phyloP scores from a whole-genome alignment of 1,140 invertebrate species.

The Diachasma alloeum region DNA sequence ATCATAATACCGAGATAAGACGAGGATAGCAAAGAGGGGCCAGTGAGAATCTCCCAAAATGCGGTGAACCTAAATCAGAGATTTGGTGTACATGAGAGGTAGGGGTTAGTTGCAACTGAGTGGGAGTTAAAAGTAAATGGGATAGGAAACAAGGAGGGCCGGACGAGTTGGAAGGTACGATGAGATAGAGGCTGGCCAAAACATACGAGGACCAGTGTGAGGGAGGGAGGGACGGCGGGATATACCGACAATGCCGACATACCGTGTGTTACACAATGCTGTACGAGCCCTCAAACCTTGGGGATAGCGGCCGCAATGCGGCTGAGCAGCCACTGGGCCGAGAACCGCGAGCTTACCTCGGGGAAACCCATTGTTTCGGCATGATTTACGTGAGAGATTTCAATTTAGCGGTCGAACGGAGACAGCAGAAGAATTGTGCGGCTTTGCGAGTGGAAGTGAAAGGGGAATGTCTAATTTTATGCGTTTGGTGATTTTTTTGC shows the following conservation, averaged over 20 bases:
- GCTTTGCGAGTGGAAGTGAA: background rate
- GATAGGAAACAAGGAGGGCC: background rate
- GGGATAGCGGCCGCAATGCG: constrained; percentile 40
- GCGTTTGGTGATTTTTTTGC: no score
- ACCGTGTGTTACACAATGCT: constrained; percentile 15
- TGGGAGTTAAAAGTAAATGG: constrained; percentile 1
- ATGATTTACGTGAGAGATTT: constrained; percentile 49
- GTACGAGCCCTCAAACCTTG: constrained; percentile 2
- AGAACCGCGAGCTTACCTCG: constrained; percentile 36
- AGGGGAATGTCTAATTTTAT: no score
- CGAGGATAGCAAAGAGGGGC: no score
- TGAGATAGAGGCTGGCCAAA: background rate
- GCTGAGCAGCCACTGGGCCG: constrained; percentile 40
- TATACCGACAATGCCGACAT: constrained; percentile 8
- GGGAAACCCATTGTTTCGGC: constrained; percentile 43
- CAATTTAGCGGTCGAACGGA: constrained; percentile 40
- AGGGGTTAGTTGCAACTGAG: background rate
- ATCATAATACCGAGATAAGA: no score
- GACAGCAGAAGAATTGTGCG: constrained; percentile 31
- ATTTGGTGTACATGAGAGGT: constrained; percentile 33
- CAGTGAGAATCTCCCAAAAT: no score
- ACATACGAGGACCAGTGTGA: background rate
- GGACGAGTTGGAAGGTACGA: background rate
- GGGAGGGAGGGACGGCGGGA: background rate
- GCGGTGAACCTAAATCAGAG: no score